Evolutionary conservation across 2,888 invertebrate genomes (phyloP).

Genomic region (Eretmocerus hayati): DNA sequence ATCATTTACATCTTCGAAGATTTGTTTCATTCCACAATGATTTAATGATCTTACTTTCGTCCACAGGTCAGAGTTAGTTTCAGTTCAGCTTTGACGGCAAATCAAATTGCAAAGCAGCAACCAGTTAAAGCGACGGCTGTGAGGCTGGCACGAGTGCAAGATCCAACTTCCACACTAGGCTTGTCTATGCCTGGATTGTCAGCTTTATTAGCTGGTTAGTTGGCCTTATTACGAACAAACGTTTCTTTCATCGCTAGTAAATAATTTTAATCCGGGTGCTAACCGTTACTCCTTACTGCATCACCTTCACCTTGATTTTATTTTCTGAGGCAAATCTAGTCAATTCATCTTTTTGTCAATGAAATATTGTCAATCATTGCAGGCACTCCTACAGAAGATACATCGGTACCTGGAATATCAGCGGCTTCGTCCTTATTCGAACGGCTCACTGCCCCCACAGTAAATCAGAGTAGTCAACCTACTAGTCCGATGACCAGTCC

Average conservation of each 20-base stretch:
- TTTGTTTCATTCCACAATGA: background rate
- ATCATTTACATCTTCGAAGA: background rate
- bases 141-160: constrained; percentile 46
- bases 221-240: background rate
- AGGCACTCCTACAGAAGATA: constrained; percentile 56
- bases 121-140: constrained; percentile 49
- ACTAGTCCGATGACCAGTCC: constrained; percentile 59
- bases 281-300: too few relatives aligned
- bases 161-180: constrained; percentile 48
- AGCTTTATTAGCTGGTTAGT: constrained; percentile 52
- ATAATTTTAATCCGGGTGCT: too few relatives aligned
- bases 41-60: background rate
- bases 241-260: too few relatives aligned
- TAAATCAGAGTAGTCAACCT: constrained; percentile 36
- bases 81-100: constrained; percentile 40
- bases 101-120: constrained; percentile 43
- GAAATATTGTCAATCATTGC: too few relatives aligned
- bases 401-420: constrained; percentile 52
- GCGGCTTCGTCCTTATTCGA: constrained; percentile 51
- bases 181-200: constrained; percentile 55
- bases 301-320: too few relatives aligned
- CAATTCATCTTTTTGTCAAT: too few relatives aligned
- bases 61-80: constrained; percentile 41
- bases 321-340: too few relatives aligned
- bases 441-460: constrained; percentile 49